Percentiles rank a stretch among this genome's conserved stretches.
Conservation (phyloP, 2,888 invertebrate species). For the Luperina testacea region DNA sequence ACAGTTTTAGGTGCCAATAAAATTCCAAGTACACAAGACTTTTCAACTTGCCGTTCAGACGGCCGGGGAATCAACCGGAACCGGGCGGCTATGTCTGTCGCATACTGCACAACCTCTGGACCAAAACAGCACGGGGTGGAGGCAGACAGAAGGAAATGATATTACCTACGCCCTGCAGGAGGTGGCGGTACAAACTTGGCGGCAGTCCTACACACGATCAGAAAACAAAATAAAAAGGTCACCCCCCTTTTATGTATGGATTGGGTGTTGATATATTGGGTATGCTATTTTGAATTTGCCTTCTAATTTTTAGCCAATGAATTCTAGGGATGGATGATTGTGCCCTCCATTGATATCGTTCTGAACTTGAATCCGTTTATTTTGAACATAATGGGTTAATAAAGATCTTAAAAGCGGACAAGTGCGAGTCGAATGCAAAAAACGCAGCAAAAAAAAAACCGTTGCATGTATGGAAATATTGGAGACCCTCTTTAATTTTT, state of each 20-base stretch:
- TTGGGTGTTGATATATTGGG: neutral
- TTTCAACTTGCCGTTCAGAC: slow-evolving; percentile 37
- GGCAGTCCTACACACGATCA: slow-evolving; percentile 24
- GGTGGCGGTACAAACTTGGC: slow-evolving; percentile 14
- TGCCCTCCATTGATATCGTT: neutral
- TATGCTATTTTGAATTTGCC: neutral
- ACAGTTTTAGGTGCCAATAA: slow-evolving; percentile 10
- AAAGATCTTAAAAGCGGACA: neutral
- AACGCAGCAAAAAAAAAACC: too few species aligned
- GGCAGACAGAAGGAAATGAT: slow-evolving; percentile 47
- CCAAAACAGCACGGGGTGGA: slow-evolving; percentile 7
- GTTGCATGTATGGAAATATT: too few species aligned
- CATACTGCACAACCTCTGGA: slow-evolving; percentile 31
- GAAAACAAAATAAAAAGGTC: slow-evolving; percentile 25
- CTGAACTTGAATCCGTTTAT: neutral
- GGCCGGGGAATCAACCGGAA: slow-evolving; percentile 38
- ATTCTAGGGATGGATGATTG: neutral
- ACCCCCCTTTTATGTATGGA: neutral
- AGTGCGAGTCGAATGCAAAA: too few species aligned
- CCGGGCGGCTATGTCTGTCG: slow-evolving; percentile 16
- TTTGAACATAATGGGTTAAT: neutral
- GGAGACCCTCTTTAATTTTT: too few species aligned
- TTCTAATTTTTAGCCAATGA: neutral
- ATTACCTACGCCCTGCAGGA: slow-evolving; percentile 29
- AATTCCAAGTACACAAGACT: slow-evolving; percentile 21